Evolutionary conservation across 2,888 invertebrate genomes (phyloP).

Genomic region (Endomychus coccineus): DNA sequence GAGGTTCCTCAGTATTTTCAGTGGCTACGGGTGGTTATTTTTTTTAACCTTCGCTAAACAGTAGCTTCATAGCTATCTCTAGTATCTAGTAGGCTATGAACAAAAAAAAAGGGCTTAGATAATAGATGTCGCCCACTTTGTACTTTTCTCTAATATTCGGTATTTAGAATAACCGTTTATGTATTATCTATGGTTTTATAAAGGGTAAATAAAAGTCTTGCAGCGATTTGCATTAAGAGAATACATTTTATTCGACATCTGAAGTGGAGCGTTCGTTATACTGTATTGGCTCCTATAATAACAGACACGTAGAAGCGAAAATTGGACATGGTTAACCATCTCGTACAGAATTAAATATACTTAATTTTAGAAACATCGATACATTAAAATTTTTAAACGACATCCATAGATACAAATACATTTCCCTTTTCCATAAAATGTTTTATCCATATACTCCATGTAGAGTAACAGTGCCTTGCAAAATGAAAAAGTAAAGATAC

Average conservation of each 20-base stretch:
- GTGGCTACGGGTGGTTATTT: too few species aligned
- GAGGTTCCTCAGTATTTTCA: too few species aligned
- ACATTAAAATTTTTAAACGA: slow-evolving; percentile 11
- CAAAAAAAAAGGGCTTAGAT: too few species aligned
- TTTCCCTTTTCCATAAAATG: slow-evolving; percentile 21
- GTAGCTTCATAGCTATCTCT: too few species aligned
- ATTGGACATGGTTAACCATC: slow-evolving; percentile 36
- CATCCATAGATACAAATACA: slow-evolving; percentile 5
- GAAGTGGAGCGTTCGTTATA: slow-evolving; percentile 28
- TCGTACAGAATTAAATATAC: too few species aligned
- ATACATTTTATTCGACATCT: slow-evolving; percentile 37
- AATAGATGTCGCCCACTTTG: too few species aligned
- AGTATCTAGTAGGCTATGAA: too few species aligned
- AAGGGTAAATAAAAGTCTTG: too few species aligned
- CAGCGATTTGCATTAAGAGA: slow-evolving; percentile 39
- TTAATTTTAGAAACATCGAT: slow-evolving; percentile 14
- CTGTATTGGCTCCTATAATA: slow-evolving; percentile 12
- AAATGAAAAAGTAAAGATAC: slow-evolving; percentile 20
- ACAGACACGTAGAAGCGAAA: slow-evolving; percentile 22
- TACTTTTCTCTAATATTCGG: too few species aligned
- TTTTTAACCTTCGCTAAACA: too few species aligned
- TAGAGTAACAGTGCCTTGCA: slow-evolving; percentile 16
- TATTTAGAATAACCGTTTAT: too few species aligned
- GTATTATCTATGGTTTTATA: too few species aligned
- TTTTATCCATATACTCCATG: slow-evolving; percentile 20